phyloP scores from a whole-genome alignment of 37 sponge, comb jelly and placozoan genomes.

The Haliclona indistincta region DNA sequence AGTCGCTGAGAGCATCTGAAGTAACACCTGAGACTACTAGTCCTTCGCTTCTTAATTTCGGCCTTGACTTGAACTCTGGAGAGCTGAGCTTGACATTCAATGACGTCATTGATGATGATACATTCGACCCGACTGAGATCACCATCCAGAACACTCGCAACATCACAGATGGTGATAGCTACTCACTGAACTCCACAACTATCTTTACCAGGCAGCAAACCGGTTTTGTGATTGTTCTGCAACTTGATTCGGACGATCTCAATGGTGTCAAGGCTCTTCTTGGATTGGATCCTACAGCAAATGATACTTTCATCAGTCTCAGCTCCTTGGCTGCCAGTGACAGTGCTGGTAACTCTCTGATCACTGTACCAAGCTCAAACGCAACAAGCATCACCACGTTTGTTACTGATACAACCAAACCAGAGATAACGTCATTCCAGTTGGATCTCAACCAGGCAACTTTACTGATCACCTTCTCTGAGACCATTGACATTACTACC shows the following conservation, averaged over 20 bases:
- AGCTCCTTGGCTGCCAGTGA: slow-evolving; percentile 33
- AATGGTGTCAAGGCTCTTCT: slow-evolving; percentile 77
- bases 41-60: slow-evolving; percentile 56
- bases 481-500: slow-evolving; percentile 50
- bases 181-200: slow-evolving; percentile 48
- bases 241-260: slow-evolving; percentile 47
- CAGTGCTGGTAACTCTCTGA: slow-evolving; percentile 60
- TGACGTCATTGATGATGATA: slow-evolving; percentile 68
- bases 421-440: slow-evolving; percentile 32
- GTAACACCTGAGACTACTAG: slow-evolving; percentile 56
- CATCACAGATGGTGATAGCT: slow-evolving; percentile 45
- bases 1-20: slow-evolving; percentile 57
- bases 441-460: slow-evolving; percentile 77
- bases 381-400: slow-evolving; percentile 27
- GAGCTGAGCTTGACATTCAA: slow-evolving; percentile 63
- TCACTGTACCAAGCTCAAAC: slow-evolving; percentile 20
- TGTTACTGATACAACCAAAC: slow-evolving; percentile 41
- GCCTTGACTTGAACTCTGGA: slow-evolving; percentile 67
- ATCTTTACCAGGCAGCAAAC: slow-evolving; percentile 16
- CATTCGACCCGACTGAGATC: slow-evolving; percentile 62
- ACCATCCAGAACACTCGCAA: slow-evolving; percentile 53
- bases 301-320: slow-evolving; percentile 71
- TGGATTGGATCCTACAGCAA: slow-evolving; percentile 42
- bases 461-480: slow-evolving; percentile 66
- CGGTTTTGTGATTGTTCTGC: slow-evolving; percentile 26